Base-by-base conservation (phyloP, 1,140 invertebrate species). In the Belonocnema kinseyi region DNA sequence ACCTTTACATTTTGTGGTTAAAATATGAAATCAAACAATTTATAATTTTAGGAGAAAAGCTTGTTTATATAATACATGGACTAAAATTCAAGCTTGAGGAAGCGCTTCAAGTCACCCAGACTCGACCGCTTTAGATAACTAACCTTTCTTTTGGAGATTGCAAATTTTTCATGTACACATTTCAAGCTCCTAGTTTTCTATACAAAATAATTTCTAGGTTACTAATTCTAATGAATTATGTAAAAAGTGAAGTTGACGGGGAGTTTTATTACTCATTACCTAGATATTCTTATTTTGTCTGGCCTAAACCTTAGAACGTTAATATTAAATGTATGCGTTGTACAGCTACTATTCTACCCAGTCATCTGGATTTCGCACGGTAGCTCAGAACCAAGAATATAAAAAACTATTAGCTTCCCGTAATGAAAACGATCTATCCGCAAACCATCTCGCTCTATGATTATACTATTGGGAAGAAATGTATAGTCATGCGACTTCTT, bases 271-370 rank as follows among this genome's bases (percentile, higher is more conserved):
- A 14, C 14, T 16, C 33, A 66, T 10, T 6, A 16, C 11, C 10
- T 26, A 8, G 16, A 40, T 40, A 6, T 66, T 33, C 33, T 40
- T 16, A 66, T 66, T 33, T 21, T 2, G 11, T 16, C 10, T 3
- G 3, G 58, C 58, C 40, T n/a, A 40, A 16, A 66, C 26, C 58
- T 66, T 66, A 66, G 58, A n/a, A 66, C 16, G n/a, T 66, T 40
- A 16, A 14, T 33, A 66, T 40, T 40, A 66, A 66, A 66, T 16
- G 13, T 33, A 40, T 66, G 13, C 26, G 58, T 26, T 61, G 26
- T 61, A 33, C 26, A 61, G 21, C 11, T 12, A 40, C 2, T 6
- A 61, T 26, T 26, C 26, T 26, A 33, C 19, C 56, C 13, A 12
- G 19, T 58, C 21, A 2, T 58, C 26, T 21, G 26, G n/a, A 54